Base-by-base conservation (phyloP, 2,888 invertebrate species). In the Aporophyla nigra region DNA sequence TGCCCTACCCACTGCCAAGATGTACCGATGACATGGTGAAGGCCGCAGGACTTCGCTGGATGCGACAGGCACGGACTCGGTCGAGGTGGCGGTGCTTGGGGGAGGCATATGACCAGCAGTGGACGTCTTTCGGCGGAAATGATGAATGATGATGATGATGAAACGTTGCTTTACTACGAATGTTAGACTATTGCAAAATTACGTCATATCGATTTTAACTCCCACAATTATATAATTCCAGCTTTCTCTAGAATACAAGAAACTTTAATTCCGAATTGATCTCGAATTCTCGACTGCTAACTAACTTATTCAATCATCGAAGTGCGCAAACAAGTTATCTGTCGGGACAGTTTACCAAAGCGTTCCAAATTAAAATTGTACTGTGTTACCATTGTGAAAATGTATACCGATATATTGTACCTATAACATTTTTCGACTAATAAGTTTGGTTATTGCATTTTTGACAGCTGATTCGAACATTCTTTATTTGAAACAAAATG, bases 301-400 rank as follows among this genome's bases (percentile, higher is more conserved):
- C 21, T n/a, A 58, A 33, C 61, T 73, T 51, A 33, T 33, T 24
- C 33, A 74, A n/a, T n/a, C 16, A 61, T 33, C 10, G 24, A 58
- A 66, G 70, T 14, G 33, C 24, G 27, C 16, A 40, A 24, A 24
- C 19, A 58, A 54, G 27, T 43, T n/a, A 67, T 24, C 24, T 16
- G 6, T 16, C 21, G 27, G 5, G n/a, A 62, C 33, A 14, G 54
- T 14, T 72, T 43, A 68, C 54, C 5, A 21, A 51, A 51, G 9
- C 68, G n/a, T 27, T 68, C 12, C 21, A 21, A 49, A n/a, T 27
- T 21, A 51, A 46, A 46, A 54, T 14, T 14, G 21, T 49, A 14
- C 12, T 19, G 21, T 27, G 27, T 9, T 19, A 46, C 43, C 10
- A 7, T 21, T 21, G 49, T 66, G 66, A 51, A 49, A 51, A 14